These are phyloP conservation scores for Drosophila demipolita DNA, from an alignment of 2,888 invertebrate genomes.

Conservation along the genomic window DNA sequence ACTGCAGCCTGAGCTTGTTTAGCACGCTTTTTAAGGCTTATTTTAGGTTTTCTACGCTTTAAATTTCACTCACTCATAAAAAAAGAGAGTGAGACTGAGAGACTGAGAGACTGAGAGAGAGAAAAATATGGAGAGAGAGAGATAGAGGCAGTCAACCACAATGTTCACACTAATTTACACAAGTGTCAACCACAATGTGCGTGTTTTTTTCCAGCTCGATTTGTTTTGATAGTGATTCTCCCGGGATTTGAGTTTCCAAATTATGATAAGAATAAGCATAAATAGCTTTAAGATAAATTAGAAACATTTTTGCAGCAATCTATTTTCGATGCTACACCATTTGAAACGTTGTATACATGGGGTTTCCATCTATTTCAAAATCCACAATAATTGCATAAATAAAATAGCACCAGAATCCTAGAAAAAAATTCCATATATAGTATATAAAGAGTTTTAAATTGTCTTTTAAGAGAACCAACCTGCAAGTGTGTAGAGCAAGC, in stretches of 20 bases:
- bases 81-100: background rate
- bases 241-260: constrained; percentile 16
- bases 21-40: constrained; percentile 82
- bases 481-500: constrained; percentile 19
- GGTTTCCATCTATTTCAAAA: constrained; percentile 26
- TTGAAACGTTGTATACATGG: too few species aligned
- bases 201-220: constrained; percentile 68
- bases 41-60: constrained; percentile 66
- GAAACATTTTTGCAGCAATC: background rate
- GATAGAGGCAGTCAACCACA: constrained; percentile 42
- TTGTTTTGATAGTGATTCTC: constrained; percentile 56
- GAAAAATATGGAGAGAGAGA: background rate
- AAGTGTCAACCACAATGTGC: constrained; percentile 49
- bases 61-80: constrained; percentile 36
- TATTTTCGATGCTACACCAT: too few species aligned
- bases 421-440: background rate
- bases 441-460: background rate
- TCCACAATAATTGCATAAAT: constrained; percentile 36
- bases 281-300: background rate
- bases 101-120: background rate
- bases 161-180: constrained; percentile 75
- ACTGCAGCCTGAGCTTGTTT: constrained; percentile 57
- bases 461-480: constrained; percentile 31
- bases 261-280: background rate
- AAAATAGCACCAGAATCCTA: constrained; percentile 59